Evolutionary conservation across 2,888 invertebrate genomes (phyloP), one percentile per base, ranked within the genome.

Genomic region (Dasysyrphus albostriatus): DNA sequence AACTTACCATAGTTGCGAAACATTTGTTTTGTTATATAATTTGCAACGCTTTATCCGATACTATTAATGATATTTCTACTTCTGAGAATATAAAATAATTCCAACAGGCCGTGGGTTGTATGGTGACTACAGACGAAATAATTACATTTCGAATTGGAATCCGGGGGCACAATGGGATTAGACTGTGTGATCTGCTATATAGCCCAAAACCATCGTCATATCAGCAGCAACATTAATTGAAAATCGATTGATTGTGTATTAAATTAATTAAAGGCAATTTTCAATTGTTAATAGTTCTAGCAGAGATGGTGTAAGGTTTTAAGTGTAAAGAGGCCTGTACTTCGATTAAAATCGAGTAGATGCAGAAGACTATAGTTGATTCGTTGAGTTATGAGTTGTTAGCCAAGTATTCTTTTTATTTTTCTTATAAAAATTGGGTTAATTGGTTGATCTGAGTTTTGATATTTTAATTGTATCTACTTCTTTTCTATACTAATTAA

Each of bases 231-330:
- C 12, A 47, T 81, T 85, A 85, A 85, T 85, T 85, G 73, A 77
- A 85, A 85, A 77, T 85, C 76, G 81, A 85, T 85, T 73, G 81
- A 67, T 73, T 81, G 67, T 69, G 61, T 85, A 49, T 81, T 81
- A 69, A 61, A 85, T 80, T 67, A 85, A 85, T 85, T 85, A 76
- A 73, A 76, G 42, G 54, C 80, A 69, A 61, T 81, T 80, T 70
- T 84, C 65, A 77, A 69, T n/a, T 69, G 51, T 32, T 34, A 24
- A 37, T 34, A 42, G 42, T 42, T n/a, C 16, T n/a, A 12, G 10
- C 44, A 69, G 37, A 34, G 39, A 65, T 79, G 51, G 3, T 54
- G 54, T 42, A n/a, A 65, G 63, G 75, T 83, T 58, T 79, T 29
- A 83, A 83, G 34, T 75, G 69, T 10, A 12, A 7, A 67, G 39